Evolutionary conservation across 2,797 vertebrate species (phyloP).

Genomic region (Bovichtus diacanthus): DNA sequence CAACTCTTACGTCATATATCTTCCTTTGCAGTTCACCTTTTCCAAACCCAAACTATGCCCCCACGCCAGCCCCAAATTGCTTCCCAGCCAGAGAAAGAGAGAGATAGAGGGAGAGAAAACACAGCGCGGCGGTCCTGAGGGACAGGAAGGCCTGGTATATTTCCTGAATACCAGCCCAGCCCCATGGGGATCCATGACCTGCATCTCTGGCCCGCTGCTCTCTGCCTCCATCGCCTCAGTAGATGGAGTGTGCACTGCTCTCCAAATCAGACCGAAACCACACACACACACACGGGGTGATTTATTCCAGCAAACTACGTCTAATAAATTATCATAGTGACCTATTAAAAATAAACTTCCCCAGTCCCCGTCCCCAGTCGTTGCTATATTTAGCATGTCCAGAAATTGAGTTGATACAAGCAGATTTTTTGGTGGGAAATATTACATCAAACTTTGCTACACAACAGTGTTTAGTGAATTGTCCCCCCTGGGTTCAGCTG

Average conservation of each 20-base stretch:
- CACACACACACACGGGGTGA: constrained; percentile 17
- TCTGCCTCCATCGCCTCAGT: constrained; percentile 50
- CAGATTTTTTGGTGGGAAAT: constrained; percentile 7
- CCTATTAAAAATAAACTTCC: constrained; percentile 49
- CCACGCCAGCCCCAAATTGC: constrained; percentile 14
- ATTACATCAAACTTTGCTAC: constrained; percentile 2
- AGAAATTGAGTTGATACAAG: not conserved
- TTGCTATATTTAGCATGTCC: constrained; percentile 23
- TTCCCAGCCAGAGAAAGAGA: constrained; percentile 25
- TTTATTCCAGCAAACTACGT: constrained; percentile 41
- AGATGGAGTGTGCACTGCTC: constrained; percentile 38
- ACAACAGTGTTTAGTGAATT: constrained; percentile 11
- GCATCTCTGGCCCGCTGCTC: constrained; percentile 73
- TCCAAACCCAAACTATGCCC: constrained; percentile 35
- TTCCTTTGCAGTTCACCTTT: constrained; percentile 58
- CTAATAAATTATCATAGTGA: constrained; percentile 54
- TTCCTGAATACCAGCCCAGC: constrained; percentile 77
- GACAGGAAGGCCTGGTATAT: constrained; percentile 69
- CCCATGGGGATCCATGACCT: constrained; percentile 79
- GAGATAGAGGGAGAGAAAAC: constrained; percentile 24
- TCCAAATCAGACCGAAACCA: constrained; percentile 61
- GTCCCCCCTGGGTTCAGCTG: constrained; percentile 11
- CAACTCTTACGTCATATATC: constrained; percentile 25
- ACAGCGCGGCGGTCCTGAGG: constrained; percentile 56
- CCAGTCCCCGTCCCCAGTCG: not conserved